Evolutionary conservation across 2,113 vertebrate species (phyloP).

Genomic region (Scomber colias): DNA sequence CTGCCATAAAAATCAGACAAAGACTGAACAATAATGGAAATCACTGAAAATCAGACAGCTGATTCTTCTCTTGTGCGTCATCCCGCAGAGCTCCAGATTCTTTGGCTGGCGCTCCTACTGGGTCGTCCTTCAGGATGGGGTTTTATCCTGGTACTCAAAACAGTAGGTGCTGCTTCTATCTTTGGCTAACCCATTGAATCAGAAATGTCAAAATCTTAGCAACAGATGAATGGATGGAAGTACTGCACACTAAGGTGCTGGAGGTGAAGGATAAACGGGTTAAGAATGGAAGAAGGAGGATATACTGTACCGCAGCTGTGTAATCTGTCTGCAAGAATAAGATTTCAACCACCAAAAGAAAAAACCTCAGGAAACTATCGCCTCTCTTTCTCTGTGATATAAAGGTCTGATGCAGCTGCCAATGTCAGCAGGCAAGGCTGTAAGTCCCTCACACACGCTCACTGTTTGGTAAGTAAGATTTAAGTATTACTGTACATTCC

Average conservation of each 20-base stretch:
- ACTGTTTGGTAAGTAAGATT: constrained; percentile 89
- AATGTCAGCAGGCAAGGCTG: constrained; percentile 90
- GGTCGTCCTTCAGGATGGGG: constrained; percentile 94
- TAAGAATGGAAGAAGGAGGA: constrained; percentile 1
- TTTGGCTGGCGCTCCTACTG: constrained; percentile 95
- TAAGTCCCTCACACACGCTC: constrained; percentile 92
- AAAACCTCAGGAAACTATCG: neutral
- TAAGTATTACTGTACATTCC: accelerated
- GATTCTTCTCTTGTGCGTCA: neutral
- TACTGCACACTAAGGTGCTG: neutral
- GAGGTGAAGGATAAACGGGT: constrained; percentile 9
- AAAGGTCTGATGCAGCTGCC: constrained; percentile 89
- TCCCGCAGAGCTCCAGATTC: constrained; percentile 91
- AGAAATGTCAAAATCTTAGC: constrained; percentile 1
- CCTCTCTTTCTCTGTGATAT: neutral
- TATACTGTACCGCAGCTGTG: neutral
- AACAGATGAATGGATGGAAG: constrained; percentile 17
- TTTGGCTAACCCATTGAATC: constrained; percentile 38
- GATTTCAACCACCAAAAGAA: constrained; percentile 1
- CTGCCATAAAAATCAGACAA: neutral
- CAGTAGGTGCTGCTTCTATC: constrained; percentile 87
- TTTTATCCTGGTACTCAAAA: constrained; percentile 95
- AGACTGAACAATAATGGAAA: neutral
- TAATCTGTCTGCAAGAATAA: neutral
- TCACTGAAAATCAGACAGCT: neutral